Conservation (phyloP, 2,113 vertebrate genomes). For the Leptobrachium ailaonicum region DNA sequence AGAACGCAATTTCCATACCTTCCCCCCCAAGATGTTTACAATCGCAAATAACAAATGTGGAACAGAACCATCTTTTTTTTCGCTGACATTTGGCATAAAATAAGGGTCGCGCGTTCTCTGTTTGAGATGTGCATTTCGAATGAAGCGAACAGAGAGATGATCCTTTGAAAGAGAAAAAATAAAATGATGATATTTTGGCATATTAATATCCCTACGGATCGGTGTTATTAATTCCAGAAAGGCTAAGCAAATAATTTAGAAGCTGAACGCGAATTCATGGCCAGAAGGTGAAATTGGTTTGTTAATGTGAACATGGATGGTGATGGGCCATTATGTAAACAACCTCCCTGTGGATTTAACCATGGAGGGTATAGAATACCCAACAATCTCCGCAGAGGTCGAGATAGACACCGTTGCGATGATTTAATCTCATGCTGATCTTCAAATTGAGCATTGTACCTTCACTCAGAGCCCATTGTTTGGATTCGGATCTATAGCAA, state of each 20-base stretch:
- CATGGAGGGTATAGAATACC: not conserved
- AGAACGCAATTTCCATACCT: not conserved
- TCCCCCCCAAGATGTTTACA: not conserved
- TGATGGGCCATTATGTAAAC: slow-evolving; percentile 22
- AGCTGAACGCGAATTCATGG: not conserved
- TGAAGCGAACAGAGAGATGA: not conserved
- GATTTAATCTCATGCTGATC: not conserved
- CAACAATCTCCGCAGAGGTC: not conserved
- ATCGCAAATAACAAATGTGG: not conserved
- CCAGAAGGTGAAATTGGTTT: slow-evolving; percentile 3
- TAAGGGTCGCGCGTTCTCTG: not conserved
- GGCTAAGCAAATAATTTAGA: slow-evolving; percentile 2
- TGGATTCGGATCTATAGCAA: too few species aligned
- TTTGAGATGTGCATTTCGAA: not conserved
- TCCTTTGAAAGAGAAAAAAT: not conserved
- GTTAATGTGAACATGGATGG: not conserved
- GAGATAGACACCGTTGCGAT: not conserved
- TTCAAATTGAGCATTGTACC: not conserved
- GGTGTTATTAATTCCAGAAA: slow-evolving; percentile 12
- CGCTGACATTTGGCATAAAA: slow-evolving; percentile 6
- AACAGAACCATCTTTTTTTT: not conserved
- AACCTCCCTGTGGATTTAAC: not conserved
- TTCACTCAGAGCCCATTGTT: too few species aligned
- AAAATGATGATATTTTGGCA: slow-evolving; percentile 9
- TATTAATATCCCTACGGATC: slow-evolving; percentile 34